Evolutionary conservation across 2,797 vertebrate species (phyloP).

Genomic region (Cossypha niveicapilla): DNA sequence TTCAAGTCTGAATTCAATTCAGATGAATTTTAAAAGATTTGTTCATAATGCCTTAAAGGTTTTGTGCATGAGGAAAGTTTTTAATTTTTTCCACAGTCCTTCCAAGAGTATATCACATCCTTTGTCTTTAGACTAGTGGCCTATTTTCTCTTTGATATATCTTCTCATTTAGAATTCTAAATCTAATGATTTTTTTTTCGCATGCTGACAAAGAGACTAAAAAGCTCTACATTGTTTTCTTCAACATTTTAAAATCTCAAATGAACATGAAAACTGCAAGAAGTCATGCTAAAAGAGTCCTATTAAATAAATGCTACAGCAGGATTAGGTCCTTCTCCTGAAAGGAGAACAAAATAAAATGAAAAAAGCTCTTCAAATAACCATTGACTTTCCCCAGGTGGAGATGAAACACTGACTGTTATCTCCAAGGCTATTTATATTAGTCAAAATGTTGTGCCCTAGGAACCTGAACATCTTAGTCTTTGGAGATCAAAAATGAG

Average conservation of each 20-base stretch:
- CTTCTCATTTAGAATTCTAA: constrained; percentile 2
- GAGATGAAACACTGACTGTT: not conserved
- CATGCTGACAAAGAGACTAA: not conserved
- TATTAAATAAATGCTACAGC: not conserved
- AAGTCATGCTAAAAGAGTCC: not conserved
- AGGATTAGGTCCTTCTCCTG: not conserved
- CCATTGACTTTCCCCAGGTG: not conserved
- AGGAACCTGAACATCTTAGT: not conserved
- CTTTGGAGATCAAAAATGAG: not conserved
- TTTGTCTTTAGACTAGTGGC: not conserved
- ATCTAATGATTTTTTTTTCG: not conserved
- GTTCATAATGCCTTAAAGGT: not conserved
- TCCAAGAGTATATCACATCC: not conserved
- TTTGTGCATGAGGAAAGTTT: not conserved
- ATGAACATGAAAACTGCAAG: not conserved
- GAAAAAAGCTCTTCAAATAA: not conserved
- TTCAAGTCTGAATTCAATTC: not conserved
- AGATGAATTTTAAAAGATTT: not conserved
- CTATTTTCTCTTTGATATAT: not conserved
- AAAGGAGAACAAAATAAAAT: not conserved
- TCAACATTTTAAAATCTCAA: constrained; percentile 4
- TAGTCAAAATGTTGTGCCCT: not conserved
- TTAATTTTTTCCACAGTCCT: not conserved
- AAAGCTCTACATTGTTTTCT: not conserved
- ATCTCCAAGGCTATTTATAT: not conserved